phyloP scores from a whole-genome alignment of 53 echinoderm and acorn worm species.

The Zoroaster sp. region DNA sequence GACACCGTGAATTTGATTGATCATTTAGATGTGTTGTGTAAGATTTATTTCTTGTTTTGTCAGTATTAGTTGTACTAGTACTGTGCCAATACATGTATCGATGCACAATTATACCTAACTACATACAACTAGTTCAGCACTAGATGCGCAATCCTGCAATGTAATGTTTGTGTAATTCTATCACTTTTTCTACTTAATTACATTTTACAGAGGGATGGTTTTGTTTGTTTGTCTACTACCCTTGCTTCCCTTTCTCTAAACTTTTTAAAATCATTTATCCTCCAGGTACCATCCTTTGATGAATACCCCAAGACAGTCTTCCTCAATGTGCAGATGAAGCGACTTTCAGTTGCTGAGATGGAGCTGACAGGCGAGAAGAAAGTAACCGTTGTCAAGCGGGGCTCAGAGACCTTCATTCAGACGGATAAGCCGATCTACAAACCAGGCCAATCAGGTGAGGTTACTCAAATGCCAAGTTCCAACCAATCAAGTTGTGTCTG shows the following conservation, averaged over 20 bases:
- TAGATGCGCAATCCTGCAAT: too few species aligned
- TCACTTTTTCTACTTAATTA: too few species aligned
- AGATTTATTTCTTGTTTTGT: too few species aligned
- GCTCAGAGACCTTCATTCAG: slow-evolving; percentile 66
- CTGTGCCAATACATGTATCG: too few species aligned
- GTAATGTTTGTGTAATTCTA: too few species aligned
- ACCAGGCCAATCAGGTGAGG: slow-evolving; percentile 68
- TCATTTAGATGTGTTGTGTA: too few species aligned
- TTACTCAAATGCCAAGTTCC: background rate
- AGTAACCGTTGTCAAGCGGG: slow-evolving; percentile 19
- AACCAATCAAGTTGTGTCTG: background rate
- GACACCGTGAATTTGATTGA: too few species aligned
- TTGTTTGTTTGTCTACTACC: background rate
- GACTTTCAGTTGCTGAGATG: background rate
- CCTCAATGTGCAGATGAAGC: slow-evolving; percentile 24
- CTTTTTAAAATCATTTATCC: background rate
- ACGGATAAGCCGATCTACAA: slow-evolving; percentile 83
- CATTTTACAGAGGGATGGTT: too few species aligned
- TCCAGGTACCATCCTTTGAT: slow-evolving; percentile 21
- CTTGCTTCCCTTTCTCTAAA: background rate
- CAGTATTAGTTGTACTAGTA: too few species aligned
- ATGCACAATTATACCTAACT: too few species aligned
- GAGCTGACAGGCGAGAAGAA: slow-evolving; percentile 33
- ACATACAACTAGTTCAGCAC: too few species aligned
- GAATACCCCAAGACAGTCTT: slow-evolving; percentile 11